These are phyloP conservation scores for Drosophila leonis DNA, from an alignment of 2,888 invertebrate genomes.

Conservation along the genomic window DNA sequence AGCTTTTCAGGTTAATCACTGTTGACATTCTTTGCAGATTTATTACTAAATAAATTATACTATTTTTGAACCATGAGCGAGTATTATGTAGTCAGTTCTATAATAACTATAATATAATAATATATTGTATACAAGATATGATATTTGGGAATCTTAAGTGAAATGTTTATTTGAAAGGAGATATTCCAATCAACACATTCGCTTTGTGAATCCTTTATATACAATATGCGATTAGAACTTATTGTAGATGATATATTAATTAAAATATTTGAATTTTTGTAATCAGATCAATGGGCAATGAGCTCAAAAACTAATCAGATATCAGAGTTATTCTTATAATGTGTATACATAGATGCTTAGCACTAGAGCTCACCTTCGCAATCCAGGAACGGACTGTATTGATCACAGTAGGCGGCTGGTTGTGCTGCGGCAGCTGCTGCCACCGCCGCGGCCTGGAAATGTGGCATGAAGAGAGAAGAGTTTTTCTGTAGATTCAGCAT, in stretches of 20 bases:
- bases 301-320: not conserved
- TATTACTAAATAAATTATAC: not conserved
- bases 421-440: conserved; percentile 73
- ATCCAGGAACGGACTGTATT: conserved; percentile 80
- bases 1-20: not conserved
- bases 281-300: not conserved
- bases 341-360: not conserved
- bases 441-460: conserved; percentile 80
- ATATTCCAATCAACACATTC: not conserved
- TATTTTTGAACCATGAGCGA: not conserved
- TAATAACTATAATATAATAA: no score
- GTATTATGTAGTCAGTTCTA: not conserved
- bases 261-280: no score
- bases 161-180: not conserved
- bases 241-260: no score
- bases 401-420: conserved; percentile 79
- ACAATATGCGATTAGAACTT: no score
- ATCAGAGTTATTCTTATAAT: not conserved
- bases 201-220: no score
- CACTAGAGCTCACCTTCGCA: conserved; percentile 73
- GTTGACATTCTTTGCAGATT: not conserved
- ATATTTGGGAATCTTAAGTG: not conserved
- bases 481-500: conserved; percentile 81
- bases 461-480: conserved; percentile 79
- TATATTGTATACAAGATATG: not conserved